Conservation (phyloP, 2,888 invertebrate genomes). For the Andrena bucephala region DNA sequence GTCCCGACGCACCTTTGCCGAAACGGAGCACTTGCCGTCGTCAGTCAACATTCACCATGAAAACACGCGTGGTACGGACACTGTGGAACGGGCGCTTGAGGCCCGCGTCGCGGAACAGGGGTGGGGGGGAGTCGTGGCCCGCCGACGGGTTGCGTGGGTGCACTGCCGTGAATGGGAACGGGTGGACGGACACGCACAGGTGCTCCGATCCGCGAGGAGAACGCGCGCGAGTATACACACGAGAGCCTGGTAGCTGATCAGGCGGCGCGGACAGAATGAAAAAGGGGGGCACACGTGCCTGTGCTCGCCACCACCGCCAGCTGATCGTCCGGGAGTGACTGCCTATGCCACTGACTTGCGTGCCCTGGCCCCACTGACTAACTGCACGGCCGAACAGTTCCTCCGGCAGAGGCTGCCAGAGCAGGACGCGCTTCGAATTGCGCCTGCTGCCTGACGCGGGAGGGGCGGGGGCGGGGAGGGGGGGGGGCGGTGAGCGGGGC, state of each 20-base stretch:
- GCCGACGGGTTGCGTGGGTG: not conserved
- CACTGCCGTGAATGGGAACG: not conserved
- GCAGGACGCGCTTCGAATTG: constrained; percentile 63
- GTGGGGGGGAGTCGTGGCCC: not conserved
- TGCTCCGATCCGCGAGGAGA: too few species aligned
- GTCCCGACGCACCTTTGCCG: constrained; percentile 2
- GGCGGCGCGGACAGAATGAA: constrained; percentile 47
- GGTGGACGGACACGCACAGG: not conserved
- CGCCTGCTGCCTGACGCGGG: constrained; percentile 49
- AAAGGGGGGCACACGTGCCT: constrained; percentile 49
- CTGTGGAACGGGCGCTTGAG: not conserved
- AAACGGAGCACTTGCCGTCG: not conserved
- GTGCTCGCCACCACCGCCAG: constrained; percentile 64
- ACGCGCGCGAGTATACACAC: not conserved
- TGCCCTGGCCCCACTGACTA: constrained; percentile 61
- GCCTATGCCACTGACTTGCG: constrained; percentile 64
- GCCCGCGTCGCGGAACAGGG: not conserved
- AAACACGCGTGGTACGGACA: not conserved
- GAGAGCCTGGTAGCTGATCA: constrained; percentile 36
- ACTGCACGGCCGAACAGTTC: constrained; percentile 74
- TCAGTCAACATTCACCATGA: not conserved
- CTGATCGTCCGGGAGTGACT: constrained; percentile 72
- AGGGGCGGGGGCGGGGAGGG: not conserved
- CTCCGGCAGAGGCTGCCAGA: constrained; percentile 73
- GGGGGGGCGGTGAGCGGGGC: not conserved